Evolutionary conservation across 2,888 invertebrate genomes (phyloP), one percentile per base, ranked within the genome.

Genomic region (Odontocerum albicorne): DNA sequence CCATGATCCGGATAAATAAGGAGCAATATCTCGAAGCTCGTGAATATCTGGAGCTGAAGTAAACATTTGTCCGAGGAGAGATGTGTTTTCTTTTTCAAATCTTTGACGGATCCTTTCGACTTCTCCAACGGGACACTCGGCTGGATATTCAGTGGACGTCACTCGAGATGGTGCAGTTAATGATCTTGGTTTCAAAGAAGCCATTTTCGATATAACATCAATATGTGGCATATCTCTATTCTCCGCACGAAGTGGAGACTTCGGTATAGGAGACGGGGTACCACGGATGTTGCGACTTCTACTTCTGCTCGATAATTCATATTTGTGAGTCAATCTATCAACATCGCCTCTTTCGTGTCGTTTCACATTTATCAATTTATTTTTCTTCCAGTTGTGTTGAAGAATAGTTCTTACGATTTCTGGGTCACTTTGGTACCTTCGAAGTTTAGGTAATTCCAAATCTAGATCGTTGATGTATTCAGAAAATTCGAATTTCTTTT

Each of bases 201-300:
- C 92, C 50, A 90, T 82, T 72, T 92, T 92, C 64, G 92, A 92
- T 64, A 92, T 93, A n/a, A 92, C 85, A 65, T 92, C 91, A 62
- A 92, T 92, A 65, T 89, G 91, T 0, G 92, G 92, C 91, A 92
- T 92, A 61, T 85, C 85, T 10, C 90, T 81, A 66, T 90, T 87
- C 50, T 84, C 84, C 0, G 82, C 75, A 27, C 83, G 77, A 22
- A 88, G 72, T 1, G 85, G 83, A 27, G 81, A 72, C 32, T 81
- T 75, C 6, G 83, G 83, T 44, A 88, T 84, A 0, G 89, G 88
- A 1, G 87, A 83, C 54, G 75, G 70, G n/a, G 76, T 72, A 1
- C 75, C 74, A 32, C 72, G 69, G 60, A 75, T 67, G 7, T 71
- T 68, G 2, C 80, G 71, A 16, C 75, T 72, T 32, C 83, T 68